Percentiles rank a stretch among this genome's conserved stretches.
Evolutionary conservation across 2,113 vertebrate species (phyloP).

Genomic region (Haemorhous mexicanus): DNA sequence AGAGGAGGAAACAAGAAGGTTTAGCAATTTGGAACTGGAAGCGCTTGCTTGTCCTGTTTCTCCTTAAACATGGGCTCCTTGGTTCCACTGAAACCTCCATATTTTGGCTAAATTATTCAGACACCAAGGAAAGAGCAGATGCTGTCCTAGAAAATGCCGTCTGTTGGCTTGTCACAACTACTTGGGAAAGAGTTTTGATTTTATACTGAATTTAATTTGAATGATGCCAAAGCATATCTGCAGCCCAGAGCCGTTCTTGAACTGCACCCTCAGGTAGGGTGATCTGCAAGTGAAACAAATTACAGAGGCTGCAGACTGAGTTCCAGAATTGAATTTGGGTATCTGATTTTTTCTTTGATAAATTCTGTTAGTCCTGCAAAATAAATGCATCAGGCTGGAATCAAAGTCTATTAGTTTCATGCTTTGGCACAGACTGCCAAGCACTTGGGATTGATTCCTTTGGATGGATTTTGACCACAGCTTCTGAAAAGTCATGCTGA

Average conservation of each 20-base stretch:
- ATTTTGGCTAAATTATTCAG: constrained; percentile 12
- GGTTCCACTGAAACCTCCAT: background rate
- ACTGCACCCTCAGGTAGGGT: background rate
- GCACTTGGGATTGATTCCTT: background rate
- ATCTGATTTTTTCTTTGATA: background rate
- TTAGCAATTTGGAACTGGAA: background rate
- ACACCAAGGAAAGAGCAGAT: background rate
- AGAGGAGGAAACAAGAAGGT: background rate
- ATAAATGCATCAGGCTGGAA: background rate
- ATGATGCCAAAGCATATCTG: background rate
- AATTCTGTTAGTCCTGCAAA: background rate
- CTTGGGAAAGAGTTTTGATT: background rate
- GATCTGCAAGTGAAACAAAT: background rate
- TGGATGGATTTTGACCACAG: background rate
- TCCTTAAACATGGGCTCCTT: background rate
- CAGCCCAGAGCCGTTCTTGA: background rate
- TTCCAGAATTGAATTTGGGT: background rate
- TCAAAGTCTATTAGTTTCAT: background rate
- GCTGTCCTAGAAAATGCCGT: constrained; percentile 43
- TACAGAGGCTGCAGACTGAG: background rate
- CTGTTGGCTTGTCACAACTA: constrained; percentile 42
- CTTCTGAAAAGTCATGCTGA: background rate
- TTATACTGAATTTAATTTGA: background rate
- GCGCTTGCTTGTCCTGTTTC: fast-evolving
- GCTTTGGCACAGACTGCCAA: background rate